Percentiles rank a stretch among this genome's conserved stretches.
Conservation (phyloP, 1,140 invertebrate genomes). For the Leguminivora glycinivorella region DNA sequence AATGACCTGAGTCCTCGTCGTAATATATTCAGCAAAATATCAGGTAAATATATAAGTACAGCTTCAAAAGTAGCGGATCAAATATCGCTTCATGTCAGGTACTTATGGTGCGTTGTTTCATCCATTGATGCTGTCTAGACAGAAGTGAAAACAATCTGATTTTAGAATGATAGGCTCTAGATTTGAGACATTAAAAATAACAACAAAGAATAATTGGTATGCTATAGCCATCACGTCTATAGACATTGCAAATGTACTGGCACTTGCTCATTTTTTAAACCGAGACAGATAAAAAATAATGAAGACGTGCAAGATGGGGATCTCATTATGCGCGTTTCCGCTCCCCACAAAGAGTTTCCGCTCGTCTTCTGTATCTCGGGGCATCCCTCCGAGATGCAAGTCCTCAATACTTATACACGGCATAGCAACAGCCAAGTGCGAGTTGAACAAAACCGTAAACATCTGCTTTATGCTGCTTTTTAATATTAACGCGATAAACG, state of each 20-base stretch:
- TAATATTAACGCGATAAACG: neutral
- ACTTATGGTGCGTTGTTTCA: too few relatives aligned
- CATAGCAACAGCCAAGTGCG: conserved; percentile 41
- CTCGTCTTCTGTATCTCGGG: conserved; percentile 70
- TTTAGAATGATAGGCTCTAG: too few relatives aligned
- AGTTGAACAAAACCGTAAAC: neutral
- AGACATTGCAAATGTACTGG: neutral
- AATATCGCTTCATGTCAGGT: too few relatives aligned
- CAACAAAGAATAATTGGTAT: too few relatives aligned
- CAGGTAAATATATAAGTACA: too few relatives aligned
- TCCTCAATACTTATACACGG: conserved; percentile 50
- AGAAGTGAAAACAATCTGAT: too few relatives aligned
- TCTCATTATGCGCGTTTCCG: conserved; percentile 73
- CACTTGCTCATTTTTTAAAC: conserved; percentile 38
- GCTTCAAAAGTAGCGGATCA: too few relatives aligned
- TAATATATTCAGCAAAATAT: too few relatives aligned
- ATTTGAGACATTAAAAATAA: too few relatives aligned
- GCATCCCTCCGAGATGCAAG: conserved; percentile 71
- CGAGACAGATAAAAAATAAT: conserved; percentile 56
- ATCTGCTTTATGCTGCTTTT: neutral
- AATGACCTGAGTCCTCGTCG: neutral
- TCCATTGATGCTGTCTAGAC: too few relatives aligned
- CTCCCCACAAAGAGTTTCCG: conserved; percentile 70
- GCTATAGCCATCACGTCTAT: neutral
- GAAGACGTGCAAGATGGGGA: conserved; percentile 70